Percentiles rank a stretch among this genome's conserved stretches.
Evolutionary conservation across 2,888 invertebrate species (phyloP).

Genomic region (Cephus spinipes): DNA sequence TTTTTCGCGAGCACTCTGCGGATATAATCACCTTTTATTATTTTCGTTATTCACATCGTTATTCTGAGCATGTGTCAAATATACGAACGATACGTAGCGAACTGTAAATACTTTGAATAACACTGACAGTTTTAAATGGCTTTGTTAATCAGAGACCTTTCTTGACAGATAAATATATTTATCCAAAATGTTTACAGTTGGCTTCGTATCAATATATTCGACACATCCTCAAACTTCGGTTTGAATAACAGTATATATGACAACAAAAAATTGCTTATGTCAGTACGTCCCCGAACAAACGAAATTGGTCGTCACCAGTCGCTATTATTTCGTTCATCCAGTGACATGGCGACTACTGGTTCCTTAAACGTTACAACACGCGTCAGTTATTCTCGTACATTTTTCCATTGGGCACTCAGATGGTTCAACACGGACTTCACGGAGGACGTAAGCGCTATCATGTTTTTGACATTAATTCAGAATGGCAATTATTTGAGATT

Average conservation of each 20-base stretch:
- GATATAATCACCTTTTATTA: not conserved
- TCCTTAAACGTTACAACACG: not conserved
- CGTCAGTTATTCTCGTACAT: constrained; percentile 28
- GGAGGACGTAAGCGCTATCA: constrained; percentile 35
- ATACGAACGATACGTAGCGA: not conserved
- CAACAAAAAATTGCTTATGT: not conserved
- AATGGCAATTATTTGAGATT: not conserved
- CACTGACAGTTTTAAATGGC: not conserved
- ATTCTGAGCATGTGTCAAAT: not conserved
- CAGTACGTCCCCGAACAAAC: not conserved
- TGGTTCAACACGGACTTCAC: constrained; percentile 43
- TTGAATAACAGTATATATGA: not conserved
- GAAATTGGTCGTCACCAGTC: not conserved
- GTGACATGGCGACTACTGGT: not conserved
- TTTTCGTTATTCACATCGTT: not conserved
- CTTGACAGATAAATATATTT: not conserved
- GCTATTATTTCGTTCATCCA: not conserved
- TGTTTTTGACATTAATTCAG: constrained; percentile 3
- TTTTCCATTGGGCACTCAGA: constrained; percentile 49
- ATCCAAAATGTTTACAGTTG: not conserved
- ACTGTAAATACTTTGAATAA: not conserved
- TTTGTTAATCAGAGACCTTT: not conserved
- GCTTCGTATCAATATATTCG: not conserved
- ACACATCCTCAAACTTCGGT: not conserved
- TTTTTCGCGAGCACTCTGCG: not conserved